These are phyloP conservation scores for Pyrrhosoma nymphula DNA, from an alignment of 2,888 invertebrate species.

Conservation along the genomic window DNA sequence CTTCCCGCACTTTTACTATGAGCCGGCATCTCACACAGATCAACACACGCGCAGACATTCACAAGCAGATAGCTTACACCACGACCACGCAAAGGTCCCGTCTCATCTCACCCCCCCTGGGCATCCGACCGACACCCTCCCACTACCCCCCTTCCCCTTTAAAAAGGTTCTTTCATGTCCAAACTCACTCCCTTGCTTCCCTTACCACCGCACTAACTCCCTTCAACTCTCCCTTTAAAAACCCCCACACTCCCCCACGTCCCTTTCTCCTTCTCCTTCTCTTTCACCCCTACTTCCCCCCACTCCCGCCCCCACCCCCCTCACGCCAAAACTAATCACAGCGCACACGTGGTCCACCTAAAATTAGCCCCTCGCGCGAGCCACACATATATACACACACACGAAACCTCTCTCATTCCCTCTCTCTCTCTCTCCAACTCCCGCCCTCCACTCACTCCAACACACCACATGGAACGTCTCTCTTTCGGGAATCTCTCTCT, in stretches of 20 bases:
- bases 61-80: background rate
- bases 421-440: too few species aligned
- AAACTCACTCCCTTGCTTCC: background rate
- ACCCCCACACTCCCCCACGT: background rate
- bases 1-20: background rate
- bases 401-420: too few species aligned
- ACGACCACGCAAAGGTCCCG: background rate
- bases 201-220: background rate
- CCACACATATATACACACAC: background rate
- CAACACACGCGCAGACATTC: background rate
- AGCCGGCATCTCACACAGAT: background rate
- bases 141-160: background rate
- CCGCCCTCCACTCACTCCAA: background rate
- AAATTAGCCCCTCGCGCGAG: background rate
- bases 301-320: background rate
- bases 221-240: background rate
- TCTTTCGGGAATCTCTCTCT: background rate
- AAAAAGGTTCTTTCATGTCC: slow-evolving; percentile 20
- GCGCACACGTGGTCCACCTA: background rate
- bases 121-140: background rate
- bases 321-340: slow-evolving; percentile 6
- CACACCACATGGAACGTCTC: background rate
- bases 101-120: background rate
- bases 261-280: too few species aligned
- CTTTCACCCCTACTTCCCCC: background rate